Evolutionary conservation across 2,113 vertebrate genomes (phyloP).

Genomic region (Harpagus bidentatus): DNA sequence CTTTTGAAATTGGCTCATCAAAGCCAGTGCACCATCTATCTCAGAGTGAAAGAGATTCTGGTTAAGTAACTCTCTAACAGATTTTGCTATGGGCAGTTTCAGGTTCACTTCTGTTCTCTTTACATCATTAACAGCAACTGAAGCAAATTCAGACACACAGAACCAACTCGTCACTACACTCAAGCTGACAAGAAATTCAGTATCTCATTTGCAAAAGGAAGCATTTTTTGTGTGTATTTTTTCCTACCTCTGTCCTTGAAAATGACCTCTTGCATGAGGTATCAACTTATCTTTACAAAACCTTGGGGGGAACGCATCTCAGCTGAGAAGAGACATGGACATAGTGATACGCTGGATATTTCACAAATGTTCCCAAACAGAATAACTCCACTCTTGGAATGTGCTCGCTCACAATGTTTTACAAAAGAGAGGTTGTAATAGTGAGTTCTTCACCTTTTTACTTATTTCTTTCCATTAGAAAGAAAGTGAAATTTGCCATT

Average conservation of each 20-base stretch:
- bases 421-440: not conserved
- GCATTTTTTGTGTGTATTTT: not conserved
- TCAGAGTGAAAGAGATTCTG: not conserved
- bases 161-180: not conserved
- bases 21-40: not conserved
- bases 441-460: not conserved
- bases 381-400: not conserved
- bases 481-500: not conserved
- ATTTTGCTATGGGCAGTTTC: not conserved
- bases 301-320: not conserved
- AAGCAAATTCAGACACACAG: not conserved
- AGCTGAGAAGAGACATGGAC: not conserved
- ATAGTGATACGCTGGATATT: not conserved
- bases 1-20: not conserved
- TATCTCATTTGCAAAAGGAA: not conserved
- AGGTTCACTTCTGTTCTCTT: not conserved
- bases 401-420: not conserved
- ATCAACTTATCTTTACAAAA: not conserved
- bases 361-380: not conserved
- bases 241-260: not conserved
- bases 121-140: not conserved
- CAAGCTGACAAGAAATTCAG: not conserved
- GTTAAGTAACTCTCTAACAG: not conserved
- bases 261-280: not conserved
- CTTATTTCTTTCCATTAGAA: not conserved